These are phyloP conservation scores for Ichneumon xanthorius DNA, from an alignment of 2,888 invertebrate species.

Conservation along the genomic window DNA sequence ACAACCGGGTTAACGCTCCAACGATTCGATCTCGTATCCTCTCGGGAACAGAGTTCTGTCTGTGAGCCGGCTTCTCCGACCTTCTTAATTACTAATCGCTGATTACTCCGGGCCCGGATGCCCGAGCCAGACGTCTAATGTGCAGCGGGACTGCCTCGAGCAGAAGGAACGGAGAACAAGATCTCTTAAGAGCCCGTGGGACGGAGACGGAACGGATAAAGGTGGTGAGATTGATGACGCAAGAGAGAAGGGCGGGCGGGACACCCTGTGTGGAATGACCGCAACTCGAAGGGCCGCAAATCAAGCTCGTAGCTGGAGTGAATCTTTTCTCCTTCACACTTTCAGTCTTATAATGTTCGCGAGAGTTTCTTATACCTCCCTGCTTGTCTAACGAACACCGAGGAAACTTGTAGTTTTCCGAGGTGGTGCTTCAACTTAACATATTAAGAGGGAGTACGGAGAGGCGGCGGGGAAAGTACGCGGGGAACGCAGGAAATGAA, in stretches of 20 bases:
- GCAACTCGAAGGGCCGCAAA: conserved; percentile 39
- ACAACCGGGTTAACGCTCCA: conserved; percentile 44
- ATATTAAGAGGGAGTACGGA: conserved; percentile 54
- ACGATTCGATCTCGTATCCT: conserved; percentile 34
- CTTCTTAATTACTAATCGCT: conserved; percentile 65
- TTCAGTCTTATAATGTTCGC: conserved; percentile 6
- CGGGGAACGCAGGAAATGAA: conserved; percentile 31
- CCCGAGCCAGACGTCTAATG: conserved; percentile 38
- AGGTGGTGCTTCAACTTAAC: conserved; percentile 52
- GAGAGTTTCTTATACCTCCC: conserved; percentile 36
- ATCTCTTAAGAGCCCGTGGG: conserved; percentile 45
- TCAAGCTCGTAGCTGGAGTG: conserved; percentile 20
- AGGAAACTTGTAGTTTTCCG: conserved; percentile 48
- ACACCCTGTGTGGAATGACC: conserved; percentile 1
- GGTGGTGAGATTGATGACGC: conserved; percentile 41
- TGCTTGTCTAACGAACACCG: conserved; percentile 49
- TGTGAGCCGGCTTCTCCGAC: conserved; percentile 41
- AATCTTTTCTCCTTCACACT: conserved; percentile 47
- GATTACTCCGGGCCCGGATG: conserved; percentile 49
- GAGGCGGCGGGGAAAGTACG: conserved; percentile 1
- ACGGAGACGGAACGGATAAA: conserved; percentile 16
- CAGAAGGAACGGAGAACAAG: conserved; percentile 30
- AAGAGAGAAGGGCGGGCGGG: not conserved
- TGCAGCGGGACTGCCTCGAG: conserved; percentile 37
- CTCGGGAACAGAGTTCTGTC: conserved; percentile 17